Conservation (phyloP, 2,888 invertebrate genomes). For the Beris chalybata region DNA sequence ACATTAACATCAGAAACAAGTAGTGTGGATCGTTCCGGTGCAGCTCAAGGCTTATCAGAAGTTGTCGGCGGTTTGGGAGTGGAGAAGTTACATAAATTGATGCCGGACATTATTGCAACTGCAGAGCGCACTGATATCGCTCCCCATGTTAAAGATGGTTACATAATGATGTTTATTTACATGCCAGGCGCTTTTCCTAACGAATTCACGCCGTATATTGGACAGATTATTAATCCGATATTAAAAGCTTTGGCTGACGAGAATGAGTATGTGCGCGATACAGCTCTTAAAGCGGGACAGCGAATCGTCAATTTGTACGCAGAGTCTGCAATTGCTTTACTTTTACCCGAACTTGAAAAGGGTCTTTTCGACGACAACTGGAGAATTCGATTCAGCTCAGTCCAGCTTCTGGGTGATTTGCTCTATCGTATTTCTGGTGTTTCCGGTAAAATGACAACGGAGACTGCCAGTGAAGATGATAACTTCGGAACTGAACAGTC, state of each 20-base stretch:
- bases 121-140: constrained; percentile 91
- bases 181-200: constrained; percentile 96
- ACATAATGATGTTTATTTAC: constrained; percentile 99
- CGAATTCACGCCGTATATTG: constrained; percentile 94
- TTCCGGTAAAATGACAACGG: constrained; percentile 98
- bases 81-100: constrained; percentile 91
- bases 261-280: constrained; percentile 97
- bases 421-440: constrained; percentile 96
- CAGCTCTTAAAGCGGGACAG: constrained; percentile 95
- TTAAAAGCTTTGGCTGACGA: constrained; percentile 97
- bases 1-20: constrained; percentile 93
- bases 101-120: constrained; percentile 95
- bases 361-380: constrained; percentile 98
- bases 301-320: constrained; percentile 95
- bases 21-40: constrained; percentile 94
- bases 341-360: constrained; percentile 90
- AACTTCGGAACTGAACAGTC: constrained; percentile 98
- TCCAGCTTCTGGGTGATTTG: constrained; percentile 93
- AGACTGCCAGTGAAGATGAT: constrained; percentile 97
- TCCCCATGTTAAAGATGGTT: constrained; percentile 97
- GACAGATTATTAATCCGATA: constrained; percentile 96
- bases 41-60: constrained; percentile 96
- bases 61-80: constrained; percentile 96
- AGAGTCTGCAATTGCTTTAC: constrained; percentile 87
- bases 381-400: constrained; percentile 93